Conservation (phyloP, 1,140 invertebrate genomes). For the Laupala kohalensis region DNA sequence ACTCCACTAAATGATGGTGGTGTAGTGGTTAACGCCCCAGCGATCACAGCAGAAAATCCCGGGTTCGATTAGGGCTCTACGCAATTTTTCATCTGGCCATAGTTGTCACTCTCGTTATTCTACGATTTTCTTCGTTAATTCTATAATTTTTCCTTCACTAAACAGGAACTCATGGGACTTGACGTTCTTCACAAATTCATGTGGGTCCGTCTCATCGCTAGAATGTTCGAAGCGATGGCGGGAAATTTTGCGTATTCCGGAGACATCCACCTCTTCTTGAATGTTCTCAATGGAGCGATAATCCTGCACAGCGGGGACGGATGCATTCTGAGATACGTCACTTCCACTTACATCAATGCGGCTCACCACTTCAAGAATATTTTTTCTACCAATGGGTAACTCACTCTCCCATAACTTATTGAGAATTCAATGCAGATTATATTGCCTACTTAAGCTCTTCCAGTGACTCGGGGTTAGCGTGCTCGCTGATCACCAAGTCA, state of each 20-base stretch:
- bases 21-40: no score
- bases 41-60: no score
- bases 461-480: no score
- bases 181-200: slow-evolving; percentile 97
- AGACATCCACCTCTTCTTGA: slow-evolving; percentile 94
- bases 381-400: slow-evolving; percentile 89
- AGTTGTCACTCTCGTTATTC: no score
- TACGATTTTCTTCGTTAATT: no score
- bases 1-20: no score
- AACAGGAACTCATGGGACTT: slow-evolving; percentile 74
- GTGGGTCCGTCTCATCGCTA: slow-evolving; percentile 90
- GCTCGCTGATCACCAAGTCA: no score
- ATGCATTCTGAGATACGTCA: slow-evolving; percentile 85
- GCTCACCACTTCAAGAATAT: slow-evolving; percentile 98
- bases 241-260: slow-evolving; percentile 95
- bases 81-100: no score
- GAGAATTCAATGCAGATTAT: no score
- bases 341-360: slow-evolving; percentile 94
- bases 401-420: slow-evolving; percentile 8
- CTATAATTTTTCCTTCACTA: no score
- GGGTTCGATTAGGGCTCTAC: no score
- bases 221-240: slow-evolving; percentile 98
- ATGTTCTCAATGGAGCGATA: slow-evolving; percentile 94
- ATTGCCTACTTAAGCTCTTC: no score
- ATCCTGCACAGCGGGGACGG: slow-evolving; percentile 94